Evolutionary conservation across 2,888 invertebrate genomes (phyloP), one percentile per base, ranked within the genome.

Genomic region (Spialia ferax): DNA sequence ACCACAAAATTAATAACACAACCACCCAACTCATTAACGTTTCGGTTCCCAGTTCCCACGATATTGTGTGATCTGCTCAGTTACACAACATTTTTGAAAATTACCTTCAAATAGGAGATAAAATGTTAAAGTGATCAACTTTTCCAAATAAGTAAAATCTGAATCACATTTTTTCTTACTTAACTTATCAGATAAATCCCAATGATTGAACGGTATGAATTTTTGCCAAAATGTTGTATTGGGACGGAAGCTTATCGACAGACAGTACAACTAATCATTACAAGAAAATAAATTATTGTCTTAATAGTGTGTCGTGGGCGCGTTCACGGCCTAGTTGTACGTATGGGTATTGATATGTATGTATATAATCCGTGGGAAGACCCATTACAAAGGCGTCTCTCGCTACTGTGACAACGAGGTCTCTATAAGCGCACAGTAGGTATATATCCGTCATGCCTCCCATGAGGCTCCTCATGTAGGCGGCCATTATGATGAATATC

Each of bases 311-410:
- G 52, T 50, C 61, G 69, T 69, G 67, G 70, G 70, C 69, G 71
- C 57, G 55, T 48, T 20, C 54, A 48, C 71, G 70, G 48, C 69
- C 71, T 57, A 70, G 52, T 61, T 68, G 35, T 52, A 55, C 56
- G 18, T 35, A 35, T 48, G 20, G 20, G 48, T 20, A 48, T 48
- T 38, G 7, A 6, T 50, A n/a, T 52, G 60, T 68, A 62, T 67
- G 50, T 35, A 32, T 7, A 5, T 32, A 55, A 54, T 69, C 63
- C 70, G 70, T 70, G 71, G 70, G 70, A 70, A 70, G 70, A 56
- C n/a, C 23, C 61, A 62, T 62, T 62, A 57, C 13, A 32, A 67
- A 26, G 42, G 23, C 45, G 56, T 55, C 45, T 55, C 55, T 62
- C 60, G 61, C 67, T 62, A 55, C 69, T 42, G 42, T 69, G 67